Evolutionary conservation across 2,113 vertebrate species (phyloP).

Genomic region (Gasterosteus nipponicus): DNA sequence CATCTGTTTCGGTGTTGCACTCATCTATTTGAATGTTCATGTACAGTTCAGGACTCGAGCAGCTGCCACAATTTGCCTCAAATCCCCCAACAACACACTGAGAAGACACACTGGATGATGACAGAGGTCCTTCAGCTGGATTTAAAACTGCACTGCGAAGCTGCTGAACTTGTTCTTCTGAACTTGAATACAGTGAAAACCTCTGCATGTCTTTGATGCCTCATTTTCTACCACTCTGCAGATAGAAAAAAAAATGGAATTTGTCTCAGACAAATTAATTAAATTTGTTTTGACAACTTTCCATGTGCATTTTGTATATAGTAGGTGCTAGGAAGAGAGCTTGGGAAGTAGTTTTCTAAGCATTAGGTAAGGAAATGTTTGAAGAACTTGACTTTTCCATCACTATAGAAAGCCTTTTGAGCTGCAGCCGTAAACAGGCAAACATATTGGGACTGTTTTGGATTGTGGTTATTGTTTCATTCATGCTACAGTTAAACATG

Average conservation of each 20-base stretch:
- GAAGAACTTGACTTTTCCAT: slow-evolving; percentile 6
- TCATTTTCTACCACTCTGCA: slow-evolving; percentile 23
- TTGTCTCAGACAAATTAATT: not conserved
- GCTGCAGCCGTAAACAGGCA: not conserved
- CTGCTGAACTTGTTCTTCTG: not conserved
- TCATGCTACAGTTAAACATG: slow-evolving; percentile 18
- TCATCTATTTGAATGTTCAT: slow-evolving; percentile 26
- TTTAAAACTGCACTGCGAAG: slow-evolving; percentile 9
- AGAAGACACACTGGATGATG: not conserved
- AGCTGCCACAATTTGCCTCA: slow-evolving; percentile 42
- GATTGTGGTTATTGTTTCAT: slow-evolving; percentile 9
- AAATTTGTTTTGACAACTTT: slow-evolving; percentile 7
- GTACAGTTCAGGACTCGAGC: slow-evolving; percentile 11
- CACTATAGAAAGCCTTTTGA: slow-evolving; percentile 29
- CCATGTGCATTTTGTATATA: not conserved
- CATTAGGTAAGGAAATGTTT: not conserved
- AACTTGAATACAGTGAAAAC: slow-evolving; percentile 28
- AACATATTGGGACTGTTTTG: not conserved
- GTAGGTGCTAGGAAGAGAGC: not conserved
- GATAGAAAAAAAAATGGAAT: not conserved
- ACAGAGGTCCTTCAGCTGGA: slow-evolving; percentile 4
- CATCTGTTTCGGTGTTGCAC: not conserved
- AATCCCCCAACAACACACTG: not conserved
- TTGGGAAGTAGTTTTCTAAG: not conserved
- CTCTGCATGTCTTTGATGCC: slow-evolving; percentile 23